Conservation (phyloP, 2,888 invertebrate species). For the Hecatera dysodea region DNA sequence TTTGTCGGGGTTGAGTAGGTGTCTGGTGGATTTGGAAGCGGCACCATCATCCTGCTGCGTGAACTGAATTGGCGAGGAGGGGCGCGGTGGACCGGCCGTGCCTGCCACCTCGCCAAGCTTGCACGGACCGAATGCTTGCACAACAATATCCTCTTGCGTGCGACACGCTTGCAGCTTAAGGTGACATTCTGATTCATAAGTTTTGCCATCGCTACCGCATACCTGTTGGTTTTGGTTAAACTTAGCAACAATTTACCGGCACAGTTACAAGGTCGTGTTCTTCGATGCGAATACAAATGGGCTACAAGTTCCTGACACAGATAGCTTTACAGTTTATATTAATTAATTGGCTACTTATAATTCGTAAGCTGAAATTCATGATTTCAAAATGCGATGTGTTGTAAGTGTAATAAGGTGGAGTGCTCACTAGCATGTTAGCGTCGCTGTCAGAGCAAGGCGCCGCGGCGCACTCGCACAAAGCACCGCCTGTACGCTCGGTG, state of each 20-base stretch:
- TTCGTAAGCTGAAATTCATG: constrained; percentile 14
- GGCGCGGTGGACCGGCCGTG: constrained; percentile 94
- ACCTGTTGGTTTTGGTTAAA: constrained; percentile 84
- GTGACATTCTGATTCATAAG: constrained; percentile 96
- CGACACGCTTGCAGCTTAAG: constrained; percentile 95
- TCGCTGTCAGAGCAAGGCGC: constrained; percentile 88
- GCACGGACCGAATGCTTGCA: constrained; percentile 94
- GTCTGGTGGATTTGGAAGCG: constrained; percentile 95
- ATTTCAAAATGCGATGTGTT: constrained; percentile 4
- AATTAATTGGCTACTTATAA: constrained; percentile 45
- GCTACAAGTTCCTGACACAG: constrained; percentile 33
- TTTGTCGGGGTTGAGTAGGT: constrained; percentile 93
- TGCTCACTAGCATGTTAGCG: constrained; percentile 87
- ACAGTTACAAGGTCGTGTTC: constrained; percentile 43
- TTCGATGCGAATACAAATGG: constrained; percentile 48
- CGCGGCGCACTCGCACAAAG: constrained; percentile 94
- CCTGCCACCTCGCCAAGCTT: constrained; percentile 93
- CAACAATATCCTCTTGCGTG: constrained; percentile 94
- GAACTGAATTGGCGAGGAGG: constrained; percentile 95
- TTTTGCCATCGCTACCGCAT: constrained; percentile 95
- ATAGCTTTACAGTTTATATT: constrained; percentile 43
- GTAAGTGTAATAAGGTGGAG: constrained; percentile 5
- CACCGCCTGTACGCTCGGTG: constrained; percentile 93
- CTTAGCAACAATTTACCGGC: constrained; percentile 33
- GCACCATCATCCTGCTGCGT: constrained; percentile 95